Evolutionary conservation across 2,888 invertebrate species (phyloP), one percentile per base, ranked within the genome.

Genomic region (Kryphioiulus occultus): DNA sequence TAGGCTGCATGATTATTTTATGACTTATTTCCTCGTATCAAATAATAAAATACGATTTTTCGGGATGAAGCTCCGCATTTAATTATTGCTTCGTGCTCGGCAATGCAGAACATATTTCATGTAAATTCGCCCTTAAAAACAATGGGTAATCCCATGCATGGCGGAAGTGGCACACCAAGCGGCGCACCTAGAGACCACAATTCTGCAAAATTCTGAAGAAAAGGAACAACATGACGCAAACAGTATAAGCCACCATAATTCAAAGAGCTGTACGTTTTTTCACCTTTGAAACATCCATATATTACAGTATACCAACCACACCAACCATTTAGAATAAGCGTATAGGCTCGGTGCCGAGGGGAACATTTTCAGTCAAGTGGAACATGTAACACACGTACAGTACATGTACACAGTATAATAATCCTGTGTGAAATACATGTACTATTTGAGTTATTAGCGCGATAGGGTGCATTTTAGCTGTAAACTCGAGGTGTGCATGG

Each of bases 1-100:
- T 53, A n/a, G 53, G 53, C 53, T 53, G 53, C 53, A 53, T 53
- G 53, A 53, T 53, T 53, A 53, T 53, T 53, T 53, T 53, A 53
- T 53, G 53, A 53, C 53, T 53, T 53, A 53, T 53, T 53, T 53
- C 53, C 53, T 53, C 53, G 53, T 53, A 53, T 53, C 53, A 4
- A 53, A 53, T 53, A 53, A 53, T 53, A 53, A 53, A 53, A 53
- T n/a, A 53, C 19, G 53, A 53, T 53, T 53, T 53, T 53, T 53
- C 53, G 19, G 19, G 53, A n/a, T 53, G 53, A 53, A 53, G 53
- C 53, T 17, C 53, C 5, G 53, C 53, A 53, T 19, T 53, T 53
- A 53, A 53, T 53, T 53, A 53, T 17, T 53, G n/a, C n/a, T 53
- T 53, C 53, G 53, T 53, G 53, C 53, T n/a, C n/a, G n/a, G 53